These are phyloP conservation scores for Papilio demoleus DNA, from an alignment of 2,888 invertebrate genomes.

Conservation along the genomic window DNA sequence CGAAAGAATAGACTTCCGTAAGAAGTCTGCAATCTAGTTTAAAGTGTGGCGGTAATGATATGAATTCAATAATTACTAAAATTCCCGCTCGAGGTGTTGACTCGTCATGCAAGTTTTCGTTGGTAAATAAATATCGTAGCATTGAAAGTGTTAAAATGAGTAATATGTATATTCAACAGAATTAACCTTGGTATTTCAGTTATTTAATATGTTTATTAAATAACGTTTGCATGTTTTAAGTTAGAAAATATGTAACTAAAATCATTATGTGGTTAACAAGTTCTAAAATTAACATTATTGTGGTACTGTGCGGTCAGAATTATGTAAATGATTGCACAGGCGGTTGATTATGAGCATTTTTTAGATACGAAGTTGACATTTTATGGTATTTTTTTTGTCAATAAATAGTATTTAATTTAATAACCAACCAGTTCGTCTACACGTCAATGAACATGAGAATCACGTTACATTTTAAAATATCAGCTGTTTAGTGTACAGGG, in stretches of 20 bases:
- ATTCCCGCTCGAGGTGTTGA: too few relatives aligned
- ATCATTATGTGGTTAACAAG: not conserved
- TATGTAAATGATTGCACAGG: conserved; percentile 1
- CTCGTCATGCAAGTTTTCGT: not conserved
- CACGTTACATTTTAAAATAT: too few relatives aligned
- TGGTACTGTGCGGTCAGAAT: not conserved
- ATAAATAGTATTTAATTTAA: not conserved
- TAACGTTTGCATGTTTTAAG: too few relatives aligned
- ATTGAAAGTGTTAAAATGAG: not conserved
- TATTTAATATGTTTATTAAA: too few relatives aligned
- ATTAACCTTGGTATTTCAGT: not conserved
- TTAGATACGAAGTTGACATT: not conserved
- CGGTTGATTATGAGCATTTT: not conserved
- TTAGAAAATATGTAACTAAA: not conserved
- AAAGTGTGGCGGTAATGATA: too few relatives aligned
- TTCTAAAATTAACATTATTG: conserved; percentile 3
- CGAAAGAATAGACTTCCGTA: too few relatives aligned
- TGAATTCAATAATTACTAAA: too few relatives aligned
- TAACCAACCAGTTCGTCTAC: not conserved
- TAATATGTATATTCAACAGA: not conserved
- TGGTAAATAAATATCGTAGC: not conserved
- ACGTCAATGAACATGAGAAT: too few relatives aligned
- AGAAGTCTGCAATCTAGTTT: too few relatives aligned
- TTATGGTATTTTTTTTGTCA: not conserved
- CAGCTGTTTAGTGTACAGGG: too few relatives aligned